These are phyloP conservation scores for Neopelma chrysocephalum DNA, from an alignment of 2,797 vertebrate genomes.

Conservation along the genomic window DNA sequence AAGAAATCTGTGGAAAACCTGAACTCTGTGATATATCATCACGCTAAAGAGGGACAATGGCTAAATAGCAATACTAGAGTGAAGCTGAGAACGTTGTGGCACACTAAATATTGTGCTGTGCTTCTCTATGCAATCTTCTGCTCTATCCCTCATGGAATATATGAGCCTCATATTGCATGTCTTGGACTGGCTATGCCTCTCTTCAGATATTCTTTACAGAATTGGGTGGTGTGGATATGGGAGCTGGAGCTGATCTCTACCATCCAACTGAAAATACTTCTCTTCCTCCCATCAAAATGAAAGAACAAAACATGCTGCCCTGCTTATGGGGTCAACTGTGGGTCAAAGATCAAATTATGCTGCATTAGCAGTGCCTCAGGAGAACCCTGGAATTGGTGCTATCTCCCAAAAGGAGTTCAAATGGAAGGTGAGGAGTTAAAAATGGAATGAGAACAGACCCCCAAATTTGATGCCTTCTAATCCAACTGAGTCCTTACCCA, in stretches of 20 bases:
- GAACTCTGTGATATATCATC: neutral
- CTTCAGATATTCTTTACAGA: neutral
- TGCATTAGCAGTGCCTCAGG: neutral
- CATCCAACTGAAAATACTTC: neutral
- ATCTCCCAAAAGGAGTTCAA: neutral
- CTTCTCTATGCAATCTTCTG: neutral
- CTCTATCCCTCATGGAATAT: neutral
- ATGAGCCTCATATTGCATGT: neutral
- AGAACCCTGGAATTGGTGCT: neutral
- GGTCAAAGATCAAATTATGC: neutral
- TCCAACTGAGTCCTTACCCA: neutral
- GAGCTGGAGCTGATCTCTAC: neutral
- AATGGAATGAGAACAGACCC: neutral
- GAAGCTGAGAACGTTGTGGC: neutral
- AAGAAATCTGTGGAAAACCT: neutral
- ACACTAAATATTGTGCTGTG: neutral
- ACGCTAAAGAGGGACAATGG: neutral
- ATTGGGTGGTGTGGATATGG: accelerated
- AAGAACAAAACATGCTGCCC: neutral
- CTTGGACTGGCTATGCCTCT: neutral
- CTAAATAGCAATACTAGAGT: neutral
- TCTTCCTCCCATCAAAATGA: neutral
- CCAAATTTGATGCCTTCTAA: neutral
- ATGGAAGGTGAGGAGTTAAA: neutral
- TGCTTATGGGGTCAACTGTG: neutral